A percentile compares a stretch with the other conserved stretches of the same genome.
Evolutionary conservation across 2,113 vertebrate species (phyloP).

Genomic region (Misgurnus anguillicaudatus): DNA sequence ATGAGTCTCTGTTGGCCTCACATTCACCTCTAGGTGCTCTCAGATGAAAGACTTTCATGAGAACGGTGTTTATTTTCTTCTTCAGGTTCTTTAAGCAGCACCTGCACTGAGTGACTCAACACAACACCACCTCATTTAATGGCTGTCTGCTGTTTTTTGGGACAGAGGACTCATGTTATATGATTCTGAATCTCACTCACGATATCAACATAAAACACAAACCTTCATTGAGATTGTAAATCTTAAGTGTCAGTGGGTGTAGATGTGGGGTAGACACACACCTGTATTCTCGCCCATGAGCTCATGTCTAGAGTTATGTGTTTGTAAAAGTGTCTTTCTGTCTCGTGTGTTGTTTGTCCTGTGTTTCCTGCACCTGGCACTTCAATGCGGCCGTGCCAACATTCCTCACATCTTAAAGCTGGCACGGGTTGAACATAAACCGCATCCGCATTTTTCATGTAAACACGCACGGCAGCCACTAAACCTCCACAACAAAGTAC

Average conservation of each 20-base stretch:
- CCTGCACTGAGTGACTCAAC: conserved; percentile 36
- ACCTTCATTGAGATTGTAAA: neutral
- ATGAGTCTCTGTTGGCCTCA: neutral
- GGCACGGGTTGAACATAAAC: conserved; percentile 63
- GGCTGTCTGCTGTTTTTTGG: neutral
- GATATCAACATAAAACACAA: neutral
- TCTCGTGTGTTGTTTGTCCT: conserved; percentile 57
- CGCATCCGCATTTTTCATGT: conserved; percentile 59
- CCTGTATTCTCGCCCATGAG: conserved; percentile 57
- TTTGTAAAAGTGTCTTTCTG: conserved; percentile 51
- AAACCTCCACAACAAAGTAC: neutral
- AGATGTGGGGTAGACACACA: conserved; percentile 23
- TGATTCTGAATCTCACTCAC: neutral
- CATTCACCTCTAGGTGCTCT: conserved; percentile 10
- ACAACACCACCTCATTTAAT: neutral
- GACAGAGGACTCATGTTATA: neutral
- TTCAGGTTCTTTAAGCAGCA: conserved; percentile 27
- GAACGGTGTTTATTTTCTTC: conserved; percentile 44
- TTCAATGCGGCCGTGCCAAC: conserved; percentile 57
- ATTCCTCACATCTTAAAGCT: conserved; percentile 63
- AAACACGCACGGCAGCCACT: conserved; percentile 61
- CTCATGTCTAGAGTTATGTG: conserved; percentile 70
- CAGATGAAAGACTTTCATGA: conserved; percentile 14
- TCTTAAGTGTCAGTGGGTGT: conserved; percentile 1
- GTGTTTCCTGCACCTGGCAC: conserved; percentile 53